Base-by-base conservation (phyloP, 2,113 vertebrate species). In the Macrotis lagotis region DNA sequence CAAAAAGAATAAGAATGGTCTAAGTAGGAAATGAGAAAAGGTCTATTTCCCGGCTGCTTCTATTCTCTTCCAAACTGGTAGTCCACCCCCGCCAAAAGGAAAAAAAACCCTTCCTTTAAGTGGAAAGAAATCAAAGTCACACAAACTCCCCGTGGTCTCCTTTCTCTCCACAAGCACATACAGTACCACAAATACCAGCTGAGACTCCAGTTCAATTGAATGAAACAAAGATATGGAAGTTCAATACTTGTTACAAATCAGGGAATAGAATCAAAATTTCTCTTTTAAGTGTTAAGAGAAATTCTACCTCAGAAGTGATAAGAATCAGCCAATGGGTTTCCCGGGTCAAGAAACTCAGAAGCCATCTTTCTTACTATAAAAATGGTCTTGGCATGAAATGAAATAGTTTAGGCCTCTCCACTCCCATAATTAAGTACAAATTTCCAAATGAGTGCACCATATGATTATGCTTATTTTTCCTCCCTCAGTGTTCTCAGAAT, bases 381-480 rank as follows among this genome's bases (percentile, higher is more conserved):
- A 96, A 95, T 83, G 89, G 90, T 96, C 94, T 94, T 97, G 97
- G 97, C 97, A 97, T 10, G 95, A 89, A 96, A 95, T 90, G 91
- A 92, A 96, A 97, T 90, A 96, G 96, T 53, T 51, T 93, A 92
- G 91, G 94, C 95, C 89, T 94, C 93, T 91, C 91, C 90, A 95
- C 94, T 95, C 94, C 97, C 97, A 91, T 97, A 97, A 97, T 97
- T 96, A 97, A 96, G 96, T 96, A 97, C 97, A 97, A 97, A 98
- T 96, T 97, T 97, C 96, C 96, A 95, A 97, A 96, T 92, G 95
- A 96, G 96, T 95, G 53, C 95, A 37, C 94, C 97, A 95, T 91
- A 96, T 97, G 96, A 97, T 92, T 97, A 59, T 89, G 93, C 96
- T 96, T 96, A 93, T 95, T 91, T 90, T 94, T 91, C 16, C 90